phyloP scores from a whole-genome alignment of 2,113 vertebrate genomes.

The Acrocephalus kingi region DNA sequence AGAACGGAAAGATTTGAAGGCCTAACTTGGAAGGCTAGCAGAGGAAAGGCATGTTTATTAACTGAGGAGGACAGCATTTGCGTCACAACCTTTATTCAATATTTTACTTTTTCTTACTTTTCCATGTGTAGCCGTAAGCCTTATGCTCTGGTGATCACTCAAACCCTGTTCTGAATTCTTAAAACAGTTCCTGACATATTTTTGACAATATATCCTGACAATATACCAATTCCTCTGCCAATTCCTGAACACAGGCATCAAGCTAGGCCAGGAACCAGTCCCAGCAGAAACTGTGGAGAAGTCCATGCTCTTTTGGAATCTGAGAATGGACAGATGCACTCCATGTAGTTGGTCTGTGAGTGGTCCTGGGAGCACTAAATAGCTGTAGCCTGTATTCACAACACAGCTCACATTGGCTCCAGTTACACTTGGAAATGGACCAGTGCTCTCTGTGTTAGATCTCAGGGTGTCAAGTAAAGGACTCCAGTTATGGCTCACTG shows the following conservation, averaged over 20 bases:
- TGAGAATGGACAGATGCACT: not conserved
- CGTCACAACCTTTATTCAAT: not conserved
- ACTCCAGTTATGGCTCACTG: not conserved
- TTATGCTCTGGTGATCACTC: not conserved
- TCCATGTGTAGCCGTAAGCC: not conserved
- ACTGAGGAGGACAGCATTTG: not conserved
- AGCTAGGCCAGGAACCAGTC: not conserved
- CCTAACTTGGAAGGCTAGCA: not conserved
- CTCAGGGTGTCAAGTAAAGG: not conserved
- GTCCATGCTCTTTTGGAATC: not conserved
- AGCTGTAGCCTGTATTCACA: not conserved
- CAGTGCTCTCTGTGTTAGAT: not conserved
- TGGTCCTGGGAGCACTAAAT: not conserved
- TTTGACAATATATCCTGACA: not conserved
- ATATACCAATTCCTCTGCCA: not conserved
- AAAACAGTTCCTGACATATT: not conserved
- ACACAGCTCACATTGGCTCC: not conserved
- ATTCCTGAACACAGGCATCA: not conserved
- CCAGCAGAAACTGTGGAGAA: not conserved
- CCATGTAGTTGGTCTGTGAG: not conserved
- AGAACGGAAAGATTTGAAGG: not conserved
- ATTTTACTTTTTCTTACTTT: slow-evolving; percentile 14
- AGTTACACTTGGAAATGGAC: not conserved
- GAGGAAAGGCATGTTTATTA: not conserved
- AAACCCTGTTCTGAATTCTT: not conserved